Evolutionary conservation across 2,113 vertebrate genomes (phyloP).

Genomic region (Andinoacara biseriatus): DNA sequence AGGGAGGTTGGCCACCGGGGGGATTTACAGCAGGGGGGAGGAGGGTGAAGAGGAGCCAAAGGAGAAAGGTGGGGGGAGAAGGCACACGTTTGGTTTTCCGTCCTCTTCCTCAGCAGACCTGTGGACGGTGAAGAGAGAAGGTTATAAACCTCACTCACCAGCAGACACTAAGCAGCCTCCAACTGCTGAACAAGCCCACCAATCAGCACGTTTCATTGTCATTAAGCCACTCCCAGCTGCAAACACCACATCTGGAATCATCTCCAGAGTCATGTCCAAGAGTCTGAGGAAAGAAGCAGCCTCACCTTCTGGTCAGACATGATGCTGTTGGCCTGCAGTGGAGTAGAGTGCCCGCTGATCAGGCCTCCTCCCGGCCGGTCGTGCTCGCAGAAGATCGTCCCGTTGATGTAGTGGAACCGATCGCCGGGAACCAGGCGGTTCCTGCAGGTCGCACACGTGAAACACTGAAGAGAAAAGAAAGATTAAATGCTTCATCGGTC

Average conservation of each 20-base stretch:
- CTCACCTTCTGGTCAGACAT: slow-evolving; percentile 83
- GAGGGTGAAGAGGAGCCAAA: not conserved
- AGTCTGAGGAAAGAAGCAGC: not conserved
- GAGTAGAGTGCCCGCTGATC: slow-evolving; percentile 72
- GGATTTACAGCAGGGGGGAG: slow-evolving; percentile 17
- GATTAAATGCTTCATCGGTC: not conserved
- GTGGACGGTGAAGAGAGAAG: not conserved
- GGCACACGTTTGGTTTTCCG: slow-evolving; percentile 63
- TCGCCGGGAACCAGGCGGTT: slow-evolving; percentile 83
- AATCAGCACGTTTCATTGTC: not conserved
- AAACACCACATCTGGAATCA: not conserved
- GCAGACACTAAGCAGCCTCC: not conserved
- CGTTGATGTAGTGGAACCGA: slow-evolving; percentile 83
- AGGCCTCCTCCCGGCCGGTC: slow-evolving; percentile 79
- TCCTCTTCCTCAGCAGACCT: slow-evolving; percentile 79
- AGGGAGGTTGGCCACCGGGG: not conserved
- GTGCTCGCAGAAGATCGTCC: slow-evolving; percentile 84
- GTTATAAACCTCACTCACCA: not conserved
- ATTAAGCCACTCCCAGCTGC: slow-evolving; percentile 1
- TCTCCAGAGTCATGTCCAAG: not conserved
- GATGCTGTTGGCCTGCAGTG: slow-evolving; percentile 74
- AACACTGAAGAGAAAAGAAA: slow-evolving; percentile 71
- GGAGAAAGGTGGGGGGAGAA: slow-evolving; percentile 47
- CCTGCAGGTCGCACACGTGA: slow-evolving; percentile 83
- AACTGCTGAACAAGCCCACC: too few species aligned